phyloP scores from a whole-genome alignment of 2,797 vertebrate species.

The Chrosomus eos region DNA sequence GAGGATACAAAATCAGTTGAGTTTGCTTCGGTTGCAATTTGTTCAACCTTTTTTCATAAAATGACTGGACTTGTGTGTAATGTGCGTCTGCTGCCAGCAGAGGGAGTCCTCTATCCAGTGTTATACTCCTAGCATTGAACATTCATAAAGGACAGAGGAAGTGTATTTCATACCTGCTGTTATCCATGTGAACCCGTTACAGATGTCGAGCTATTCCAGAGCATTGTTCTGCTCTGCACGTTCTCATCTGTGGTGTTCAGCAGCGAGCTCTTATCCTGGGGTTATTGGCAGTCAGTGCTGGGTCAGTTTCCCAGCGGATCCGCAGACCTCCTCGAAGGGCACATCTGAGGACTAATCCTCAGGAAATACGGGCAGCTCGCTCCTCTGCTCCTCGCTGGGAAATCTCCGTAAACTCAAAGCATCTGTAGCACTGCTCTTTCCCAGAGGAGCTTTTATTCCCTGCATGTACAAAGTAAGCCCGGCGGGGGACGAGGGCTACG shows the following conservation, averaged over 20 bases:
- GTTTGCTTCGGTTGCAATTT: too few species aligned
- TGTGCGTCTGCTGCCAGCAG: slow-evolving; percentile 67
- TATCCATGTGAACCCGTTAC: not conserved
- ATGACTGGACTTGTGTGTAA: too few species aligned
- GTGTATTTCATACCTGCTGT: too few species aligned
- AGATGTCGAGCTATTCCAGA: not conserved
- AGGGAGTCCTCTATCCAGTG: slow-evolving; percentile 65
- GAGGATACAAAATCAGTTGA: too few species aligned
- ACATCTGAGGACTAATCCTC: slow-evolving; percentile 79
- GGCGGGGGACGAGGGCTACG: slow-evolving; percentile 65
- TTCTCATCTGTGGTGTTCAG: not conserved
- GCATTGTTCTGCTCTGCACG: not conserved
- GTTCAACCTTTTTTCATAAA: too few species aligned
- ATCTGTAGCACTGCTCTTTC: slow-evolving; percentile 78
- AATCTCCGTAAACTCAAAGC: slow-evolving; percentile 81
- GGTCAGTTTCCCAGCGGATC: slow-evolving; percentile 82
- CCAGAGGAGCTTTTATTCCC: slow-evolving; percentile 77
- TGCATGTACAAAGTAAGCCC: slow-evolving; percentile 72
- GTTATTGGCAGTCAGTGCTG: slow-evolving; percentile 71
- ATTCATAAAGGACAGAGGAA: not conserved
- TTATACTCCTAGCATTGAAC: slow-evolving; percentile 32
- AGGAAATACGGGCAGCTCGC: slow-evolving; percentile 80
- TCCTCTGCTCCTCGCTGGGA: slow-evolving; percentile 64
- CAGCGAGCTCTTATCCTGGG: slow-evolving; percentile 50
- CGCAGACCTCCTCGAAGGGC: slow-evolving; percentile 78